Percentiles rank a stretch among this genome's conserved stretches.
These are phyloP conservation scores for Heliconius ismenius DNA, from an alignment of 2,888 invertebrate species.

Conservation along the genomic window DNA sequence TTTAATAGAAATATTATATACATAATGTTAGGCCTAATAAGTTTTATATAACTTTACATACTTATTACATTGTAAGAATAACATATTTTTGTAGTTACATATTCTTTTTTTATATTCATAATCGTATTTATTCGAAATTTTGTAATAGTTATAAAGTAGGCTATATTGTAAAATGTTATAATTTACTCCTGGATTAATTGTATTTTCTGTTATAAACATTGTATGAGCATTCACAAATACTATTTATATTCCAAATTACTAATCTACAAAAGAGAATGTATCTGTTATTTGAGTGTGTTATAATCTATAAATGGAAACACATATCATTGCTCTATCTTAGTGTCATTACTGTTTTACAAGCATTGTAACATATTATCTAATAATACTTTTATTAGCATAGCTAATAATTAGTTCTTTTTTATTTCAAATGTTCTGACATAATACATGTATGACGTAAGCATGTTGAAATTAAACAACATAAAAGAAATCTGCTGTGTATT, in stretches of 20 bases:
- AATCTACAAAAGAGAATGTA: neutral
- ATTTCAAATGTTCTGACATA: neutral
- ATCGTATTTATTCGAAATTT: conserved; percentile 18
- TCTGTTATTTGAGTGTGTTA: neutral
- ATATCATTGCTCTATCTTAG: conserved; percentile 13
- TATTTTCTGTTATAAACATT: conserved; percentile 8
- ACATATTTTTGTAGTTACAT: conserved; percentile 21
- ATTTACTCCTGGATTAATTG: neutral
- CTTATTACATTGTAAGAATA: conserved; percentile 22
- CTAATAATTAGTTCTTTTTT: neutral
- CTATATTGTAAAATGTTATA: neutral
- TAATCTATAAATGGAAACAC: conserved; percentile 16
- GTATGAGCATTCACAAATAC: neutral
- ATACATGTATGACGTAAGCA: conserved; percentile 1
- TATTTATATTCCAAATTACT: neutral
- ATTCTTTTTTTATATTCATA: conserved; percentile 9
- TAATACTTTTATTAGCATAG: conserved; percentile 13
- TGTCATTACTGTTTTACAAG: conserved; percentile 5
- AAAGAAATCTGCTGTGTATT: conserved; percentile 6
- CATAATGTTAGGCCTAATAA: conserved; percentile 21
- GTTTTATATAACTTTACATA: conserved; percentile 25
- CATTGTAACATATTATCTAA: conserved; percentile 9
- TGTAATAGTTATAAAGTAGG: neutral
- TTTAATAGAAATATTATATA: conserved; percentile 15
- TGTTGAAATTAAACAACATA: conserved; percentile 15